A percentile compares a stretch with the other conserved stretches of the same genome.
These are phyloP conservation scores for Notarius lentiginosus DNA, from an alignment of 2,113 vertebrate genomes.

Conservation along the genomic window DNA sequence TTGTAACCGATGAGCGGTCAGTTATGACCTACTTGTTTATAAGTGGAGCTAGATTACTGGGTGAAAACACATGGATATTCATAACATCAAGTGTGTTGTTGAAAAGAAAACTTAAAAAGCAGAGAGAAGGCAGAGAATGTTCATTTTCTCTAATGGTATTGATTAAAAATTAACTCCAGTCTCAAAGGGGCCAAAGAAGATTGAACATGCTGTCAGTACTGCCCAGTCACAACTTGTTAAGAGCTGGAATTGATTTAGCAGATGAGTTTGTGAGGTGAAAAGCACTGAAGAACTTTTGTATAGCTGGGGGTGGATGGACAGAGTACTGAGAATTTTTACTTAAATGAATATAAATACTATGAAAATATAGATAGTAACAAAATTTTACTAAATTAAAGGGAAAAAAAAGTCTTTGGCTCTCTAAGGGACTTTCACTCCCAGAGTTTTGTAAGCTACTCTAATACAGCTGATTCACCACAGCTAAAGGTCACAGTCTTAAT, in stretches of 20 bases:
- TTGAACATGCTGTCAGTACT: not conserved
- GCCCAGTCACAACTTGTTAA: not conserved
- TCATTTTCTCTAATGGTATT: not conserved
- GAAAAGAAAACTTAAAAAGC: not conserved
- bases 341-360: not conserved
- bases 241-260: not conserved
- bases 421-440: not conserved
- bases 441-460: not conserved
- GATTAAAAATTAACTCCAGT: not conserved
- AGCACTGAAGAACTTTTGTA: not conserved
- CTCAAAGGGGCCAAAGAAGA: not conserved
- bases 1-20: not conserved
- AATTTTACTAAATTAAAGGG: not conserved
- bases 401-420: not conserved
- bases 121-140: not conserved
- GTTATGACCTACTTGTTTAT: not conserved
- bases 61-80: not conserved
- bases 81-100: not conserved
- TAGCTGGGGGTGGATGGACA: not conserved
- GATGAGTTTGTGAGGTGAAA: not conserved
- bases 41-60: not conserved
- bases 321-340: not conserved
- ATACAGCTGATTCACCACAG: not conserved
- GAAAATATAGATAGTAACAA: not conserved
- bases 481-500: slow-evolving; percentile 25